Evolutionary conservation across 1,140 invertebrate species (phyloP), one percentile per base, ranked within the genome.

Genomic region (Bicyclus anynana): DNA sequence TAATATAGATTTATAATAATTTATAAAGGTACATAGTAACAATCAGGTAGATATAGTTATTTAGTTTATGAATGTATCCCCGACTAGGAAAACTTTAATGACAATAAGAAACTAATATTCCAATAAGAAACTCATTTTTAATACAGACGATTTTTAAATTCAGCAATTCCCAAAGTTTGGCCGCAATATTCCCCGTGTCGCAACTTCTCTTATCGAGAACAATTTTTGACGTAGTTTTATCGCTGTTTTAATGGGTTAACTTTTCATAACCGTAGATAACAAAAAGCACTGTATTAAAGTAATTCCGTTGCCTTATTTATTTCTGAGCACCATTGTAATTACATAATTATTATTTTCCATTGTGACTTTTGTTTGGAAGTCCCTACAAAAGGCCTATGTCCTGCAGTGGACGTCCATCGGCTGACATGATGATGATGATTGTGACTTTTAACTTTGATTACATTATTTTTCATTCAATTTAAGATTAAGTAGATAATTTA

Each of bases 201-300:
- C 40, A 44, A 44, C 40, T 44, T 44, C 17, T 20, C 40, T 44
- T 44, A 44, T 44, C 40, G 40, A 44, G 40, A 44, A 44, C 18
- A 44, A 44, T 44, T 44, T 44, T 44, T 44, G 40, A 44, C 40
- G 40, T 44, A 52, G 38, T 40, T 40, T 52, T 40, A 52, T 40
- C 21, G 38, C 21, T 52, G 13, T 17, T 40, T 52, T 40, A 17
- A 52, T 40, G 21, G 13, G 20, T 40, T 17, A 52, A 40, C 33
- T 52, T 40, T 52, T 26, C 40, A 20, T 44, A 20, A 20, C 40
- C 40, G 17, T 52, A 52, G 35, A 42, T 17, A 40, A 38, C 33
- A 51, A 38, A 51, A 37, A 20, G 38, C 12, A 40, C 2, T 6
- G 33, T 40, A 40, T 40, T 40, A 40, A 40, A 10, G 14, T 40